phyloP scores from a whole-genome alignment of 2,797 vertebrate species.

The Meda fulgida region DNA sequence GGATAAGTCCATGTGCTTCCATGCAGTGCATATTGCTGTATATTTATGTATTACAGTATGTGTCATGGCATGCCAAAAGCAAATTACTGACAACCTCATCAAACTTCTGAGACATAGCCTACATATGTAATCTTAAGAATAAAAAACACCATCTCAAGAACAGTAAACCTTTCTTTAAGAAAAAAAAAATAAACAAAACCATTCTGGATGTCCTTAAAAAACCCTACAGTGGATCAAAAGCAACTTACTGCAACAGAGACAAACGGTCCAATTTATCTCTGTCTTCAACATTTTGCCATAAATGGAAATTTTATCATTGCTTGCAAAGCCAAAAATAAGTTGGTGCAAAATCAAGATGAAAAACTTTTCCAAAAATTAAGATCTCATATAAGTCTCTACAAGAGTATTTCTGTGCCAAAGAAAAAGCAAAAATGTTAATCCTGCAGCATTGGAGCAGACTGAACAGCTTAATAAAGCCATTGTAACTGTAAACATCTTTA shows the following conservation, averaged over 20 bases:
- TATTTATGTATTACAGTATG: conserved; percentile 9
- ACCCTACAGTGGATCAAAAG: background rate
- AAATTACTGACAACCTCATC: background rate
- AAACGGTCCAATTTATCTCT: background rate
- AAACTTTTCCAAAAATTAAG: background rate
- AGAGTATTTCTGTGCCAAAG: background rate
- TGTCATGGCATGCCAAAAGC: conserved; percentile 22
- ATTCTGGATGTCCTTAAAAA: background rate
- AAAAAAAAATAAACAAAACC: background rate
- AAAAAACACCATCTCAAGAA: background rate
- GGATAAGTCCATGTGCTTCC: background rate
- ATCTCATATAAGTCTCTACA: background rate
- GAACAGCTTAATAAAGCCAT: conserved; percentile 40
- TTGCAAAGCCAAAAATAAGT: conserved; percentile 2
- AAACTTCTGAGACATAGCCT: background rate
- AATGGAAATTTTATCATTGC: background rate
- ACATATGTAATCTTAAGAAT: background rate
- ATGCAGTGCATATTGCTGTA: conserved; percentile 6
- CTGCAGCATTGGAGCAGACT: background rate
- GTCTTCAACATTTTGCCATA: background rate
- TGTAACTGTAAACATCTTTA: conserved; percentile 43
- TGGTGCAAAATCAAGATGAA: background rate
- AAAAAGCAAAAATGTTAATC: background rate
- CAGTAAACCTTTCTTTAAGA: background rate
- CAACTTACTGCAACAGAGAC: background rate